phyloP scores from a whole-genome alignment of 2,113 vertebrate species.

The Argyrosomus japonicus region DNA sequence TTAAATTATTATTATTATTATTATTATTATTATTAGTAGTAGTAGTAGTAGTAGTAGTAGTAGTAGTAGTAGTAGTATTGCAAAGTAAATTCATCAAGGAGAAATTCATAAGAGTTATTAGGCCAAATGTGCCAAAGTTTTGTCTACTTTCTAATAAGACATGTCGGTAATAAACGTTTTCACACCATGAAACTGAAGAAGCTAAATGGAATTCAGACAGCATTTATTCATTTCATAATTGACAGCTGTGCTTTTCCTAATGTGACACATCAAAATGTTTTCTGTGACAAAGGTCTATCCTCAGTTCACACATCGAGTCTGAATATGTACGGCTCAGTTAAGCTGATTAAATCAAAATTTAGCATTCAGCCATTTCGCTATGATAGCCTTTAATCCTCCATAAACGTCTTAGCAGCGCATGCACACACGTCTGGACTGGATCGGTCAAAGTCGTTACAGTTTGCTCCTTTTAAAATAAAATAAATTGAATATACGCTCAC shows the following conservation, averaged over 20 bases:
- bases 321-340: conserved; percentile 40
- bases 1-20: too few relatives aligned
- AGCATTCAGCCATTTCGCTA: conserved; percentile 35
- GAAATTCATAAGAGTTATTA: not conserved
- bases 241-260: not conserved
- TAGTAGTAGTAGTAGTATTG: too few relatives aligned
- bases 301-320: conserved; percentile 33
- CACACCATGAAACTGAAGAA: not conserved
- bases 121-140: too few relatives aligned
- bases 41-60: too few relatives aligned
- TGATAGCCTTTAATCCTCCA: conserved; percentile 53
- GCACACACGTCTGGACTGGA: not conserved
- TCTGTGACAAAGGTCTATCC: conserved; percentile 12
- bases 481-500: conserved; percentile 26
- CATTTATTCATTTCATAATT: not conserved
- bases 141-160: not conserved
- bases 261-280: not conserved
- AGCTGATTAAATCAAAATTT: conserved; percentile 53
- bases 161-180: not conserved
- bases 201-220: not conserved
- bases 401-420: conserved; percentile 39
- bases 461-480: conserved; percentile 12
- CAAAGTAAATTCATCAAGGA: not conserved
- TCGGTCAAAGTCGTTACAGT: not conserved
- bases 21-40: too few relatives aligned